A percentile compares a stretch with the other conserved stretches of the same genome.
Conservation (phyloP, 2,797 vertebrate genomes). For the Naso thynnoides region DNA sequence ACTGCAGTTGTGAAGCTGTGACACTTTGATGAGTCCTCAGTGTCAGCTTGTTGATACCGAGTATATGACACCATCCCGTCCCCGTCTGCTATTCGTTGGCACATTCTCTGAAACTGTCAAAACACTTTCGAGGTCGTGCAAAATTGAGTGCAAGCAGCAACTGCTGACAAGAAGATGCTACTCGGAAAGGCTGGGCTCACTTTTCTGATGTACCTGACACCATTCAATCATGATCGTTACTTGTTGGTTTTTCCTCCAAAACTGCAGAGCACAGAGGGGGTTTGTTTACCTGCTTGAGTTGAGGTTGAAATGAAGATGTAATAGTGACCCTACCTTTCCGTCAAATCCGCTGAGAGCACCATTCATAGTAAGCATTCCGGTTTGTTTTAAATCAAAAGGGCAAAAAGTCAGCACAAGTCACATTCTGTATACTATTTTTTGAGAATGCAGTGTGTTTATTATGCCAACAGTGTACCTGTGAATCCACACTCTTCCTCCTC, state of each 20-base stretch:
- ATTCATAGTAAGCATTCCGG: constrained; percentile 14
- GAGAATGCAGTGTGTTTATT: not conserved
- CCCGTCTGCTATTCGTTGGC: constrained; percentile 51
- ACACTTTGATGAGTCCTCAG: constrained; percentile 62
- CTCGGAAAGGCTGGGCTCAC: constrained; percentile 13
- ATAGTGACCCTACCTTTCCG: constrained; percentile 18
- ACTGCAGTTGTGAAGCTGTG: constrained; percentile 41
- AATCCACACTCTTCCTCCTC: constrained; percentile 41
- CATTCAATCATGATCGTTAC: constrained; percentile 46
- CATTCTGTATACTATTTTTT: not conserved
- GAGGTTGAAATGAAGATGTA: constrained; percentile 33
- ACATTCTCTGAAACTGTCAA: constrained; percentile 66
- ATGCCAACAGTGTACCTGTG: constrained; percentile 29
- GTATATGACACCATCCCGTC: constrained; percentile 59
- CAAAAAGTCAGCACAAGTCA: not conserved
- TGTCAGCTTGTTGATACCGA: constrained; percentile 55
- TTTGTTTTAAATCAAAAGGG: constrained; percentile 27
- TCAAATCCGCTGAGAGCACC: constrained; percentile 12
- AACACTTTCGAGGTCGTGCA: constrained; percentile 57
- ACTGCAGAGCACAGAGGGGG: constrained; percentile 8
- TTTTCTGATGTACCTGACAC: constrained; percentile 40
- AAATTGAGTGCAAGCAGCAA: constrained; percentile 41
- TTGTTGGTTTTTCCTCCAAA: constrained; percentile 33
- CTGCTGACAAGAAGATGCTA: constrained; percentile 43
- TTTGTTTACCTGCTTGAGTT: constrained; percentile 44